These are phyloP conservation scores for Thamnaconus septentrionalis DNA, from an alignment of 2,113 vertebrate genomes.

Conservation along the genomic window DNA sequence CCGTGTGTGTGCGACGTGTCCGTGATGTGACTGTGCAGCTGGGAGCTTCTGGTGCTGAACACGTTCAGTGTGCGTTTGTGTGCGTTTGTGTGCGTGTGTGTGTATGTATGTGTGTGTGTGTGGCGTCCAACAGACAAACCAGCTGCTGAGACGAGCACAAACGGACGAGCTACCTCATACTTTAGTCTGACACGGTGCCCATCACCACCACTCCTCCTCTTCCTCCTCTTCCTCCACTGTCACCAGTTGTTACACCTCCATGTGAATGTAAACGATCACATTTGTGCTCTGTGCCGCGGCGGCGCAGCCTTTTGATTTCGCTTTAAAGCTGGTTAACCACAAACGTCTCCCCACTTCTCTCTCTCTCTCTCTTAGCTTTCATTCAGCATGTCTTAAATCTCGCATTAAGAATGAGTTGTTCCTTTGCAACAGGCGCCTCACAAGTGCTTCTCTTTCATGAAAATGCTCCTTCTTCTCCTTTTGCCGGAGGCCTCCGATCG, in stretches of 20 bases:
- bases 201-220: neutral
- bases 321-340: constrained; percentile 42
- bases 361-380: constrained; percentile 9
- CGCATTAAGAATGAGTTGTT: constrained; percentile 15
- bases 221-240: constrained; percentile 25
- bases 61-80: too few relatives aligned
- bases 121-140: too few relatives aligned
- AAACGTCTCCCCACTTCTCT: constrained; percentile 10
- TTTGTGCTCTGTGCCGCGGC: constrained; percentile 28
- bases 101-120: too few relatives aligned
- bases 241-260: constrained; percentile 26
- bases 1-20: neutral
- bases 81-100: too few relatives aligned
- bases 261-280: constrained; percentile 53
- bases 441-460: constrained; percentile 38
- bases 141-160: constrained; percentile 27
- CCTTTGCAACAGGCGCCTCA: constrained; percentile 31
- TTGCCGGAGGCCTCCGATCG: too few relatives aligned
- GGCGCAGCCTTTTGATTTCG: constrained; percentile 21
- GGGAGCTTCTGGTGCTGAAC: too few relatives aligned
- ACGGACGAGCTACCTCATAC: constrained; percentile 65
- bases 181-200: constrained; percentile 27
- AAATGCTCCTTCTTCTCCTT: neutral
- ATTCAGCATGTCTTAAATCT: constrained; percentile 52
- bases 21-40: constrained; percentile 22